Percentiles rank a stretch among this genome's conserved stretches.
These are phyloP conservation scores for Cygnus buccinator DNA, from an alignment of 2,113 vertebrate species.

Conservation along the genomic window DNA sequence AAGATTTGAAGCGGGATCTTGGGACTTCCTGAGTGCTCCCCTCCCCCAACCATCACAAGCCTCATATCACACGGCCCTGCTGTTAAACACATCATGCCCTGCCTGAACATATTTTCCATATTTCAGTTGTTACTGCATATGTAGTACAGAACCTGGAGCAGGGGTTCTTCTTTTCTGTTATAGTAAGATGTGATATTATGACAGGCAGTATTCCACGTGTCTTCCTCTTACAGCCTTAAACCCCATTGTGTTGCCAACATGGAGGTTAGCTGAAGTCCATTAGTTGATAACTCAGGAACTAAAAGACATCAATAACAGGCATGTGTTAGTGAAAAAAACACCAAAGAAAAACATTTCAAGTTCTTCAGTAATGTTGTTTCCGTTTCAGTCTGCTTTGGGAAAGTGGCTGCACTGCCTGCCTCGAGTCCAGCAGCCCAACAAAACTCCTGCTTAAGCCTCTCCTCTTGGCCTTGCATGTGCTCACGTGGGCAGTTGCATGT, in stretches of 20 bases:
- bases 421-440: neutral
- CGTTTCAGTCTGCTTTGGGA: neutral
- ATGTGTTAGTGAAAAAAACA: neutral
- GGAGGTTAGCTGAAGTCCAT: neutral
- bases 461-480: neutral
- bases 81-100: neutral
- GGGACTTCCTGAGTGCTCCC: neutral
- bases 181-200: fast-evolving
- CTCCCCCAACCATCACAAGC: neutral
- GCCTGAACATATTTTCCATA: neutral
- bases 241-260: neutral
- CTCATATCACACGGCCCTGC: neutral
- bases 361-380: neutral
- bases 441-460: neutral
- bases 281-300: neutral
- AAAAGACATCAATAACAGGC: neutral
- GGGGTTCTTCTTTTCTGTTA: neutral
- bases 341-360: neutral
- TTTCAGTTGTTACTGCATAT: neutral
- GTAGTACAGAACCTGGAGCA: neutral
- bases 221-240: neutral
- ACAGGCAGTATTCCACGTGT: neutral
- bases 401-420: neutral
- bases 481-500: neutral
- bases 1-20: neutral